Evolutionary conservation across 2,797 vertebrate species (phyloP), one percentile per base, ranked within the genome.

Genomic region (Sylvia borin): DNA sequence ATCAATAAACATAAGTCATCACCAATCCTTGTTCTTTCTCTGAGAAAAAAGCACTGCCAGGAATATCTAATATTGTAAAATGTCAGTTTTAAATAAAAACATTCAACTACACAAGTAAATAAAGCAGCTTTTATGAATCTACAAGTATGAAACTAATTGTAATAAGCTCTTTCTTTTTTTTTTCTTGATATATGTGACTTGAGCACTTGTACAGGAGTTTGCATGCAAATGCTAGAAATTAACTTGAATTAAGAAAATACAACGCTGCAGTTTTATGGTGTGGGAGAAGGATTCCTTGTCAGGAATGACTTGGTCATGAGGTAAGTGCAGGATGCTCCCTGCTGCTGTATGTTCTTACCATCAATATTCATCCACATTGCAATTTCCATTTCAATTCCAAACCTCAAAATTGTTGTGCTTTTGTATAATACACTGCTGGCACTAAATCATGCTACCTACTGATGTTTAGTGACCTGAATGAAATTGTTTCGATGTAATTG

Each of bases 401-500:
- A 64, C 32, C 71, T 94, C 91, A 80, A 38, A 94, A 97, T 93
- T 96, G 77, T 88, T 93, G 62, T 95, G 90, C 76, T 95, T 83
- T 95, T 95, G 53, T 95, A 81, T 89, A 97, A 97, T 94, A 89
- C 87, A 73, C 61, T 83, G 66, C 90, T 96, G 94, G 73, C 85
- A 92, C 85, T 81, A 94, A 96, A 93, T 77, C 84, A 73, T 70
- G 78, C 88, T 96, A 90, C 95, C 92, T 95, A 77, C 95, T 96
- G 94, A 77, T 95, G 93, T 83, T 96, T 96, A 97, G 96, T 91
- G 94, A 97, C 78, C 91, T 90, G 89, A 96, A 97, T 84, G 83
- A 85, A 97, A 96, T 96, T 96, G 92, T 97, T 97, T 95, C 32
- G 16, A 97, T 77, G 74, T 95, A 97, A 97, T 96, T 92, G 95